These are phyloP conservation scores for Drosophila helvetica DNA, from an alignment of 2,888 invertebrate genomes.

Conservation along the genomic window DNA sequence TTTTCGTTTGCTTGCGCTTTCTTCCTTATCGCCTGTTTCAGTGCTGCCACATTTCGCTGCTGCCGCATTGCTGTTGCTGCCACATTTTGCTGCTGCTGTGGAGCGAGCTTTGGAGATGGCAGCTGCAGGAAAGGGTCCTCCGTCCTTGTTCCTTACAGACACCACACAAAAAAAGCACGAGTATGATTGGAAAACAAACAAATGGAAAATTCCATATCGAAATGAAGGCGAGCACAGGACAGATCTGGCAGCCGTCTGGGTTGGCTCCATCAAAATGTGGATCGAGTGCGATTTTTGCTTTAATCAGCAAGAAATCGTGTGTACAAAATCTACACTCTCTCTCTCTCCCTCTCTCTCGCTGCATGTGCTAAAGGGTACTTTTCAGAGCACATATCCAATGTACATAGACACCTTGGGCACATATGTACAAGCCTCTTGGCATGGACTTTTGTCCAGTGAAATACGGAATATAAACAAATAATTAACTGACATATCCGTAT, in stretches of 20 bases:
- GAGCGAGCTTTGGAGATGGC: constrained; percentile 14
- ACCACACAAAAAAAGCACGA: too few relatives aligned
- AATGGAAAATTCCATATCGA: background rate
- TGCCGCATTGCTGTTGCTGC: constrained; percentile 56
- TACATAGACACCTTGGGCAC: constrained; percentile 12
- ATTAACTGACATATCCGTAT: constrained; percentile 80
- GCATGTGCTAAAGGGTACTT: too few relatives aligned
- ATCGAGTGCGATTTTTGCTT: constrained; percentile 9
- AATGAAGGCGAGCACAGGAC: background rate
- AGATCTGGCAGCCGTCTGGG: constrained; percentile 3
- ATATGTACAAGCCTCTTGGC: constrained; percentile 3
- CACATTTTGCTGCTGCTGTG: constrained; percentile 31
- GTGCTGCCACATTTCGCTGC: constrained; percentile 61
- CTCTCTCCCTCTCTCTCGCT: too few relatives aligned
- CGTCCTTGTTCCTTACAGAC: background rate
- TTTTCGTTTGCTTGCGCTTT: constrained; percentile 67
- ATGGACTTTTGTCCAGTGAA: constrained; percentile 19
- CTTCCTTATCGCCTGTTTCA: constrained; percentile 75
- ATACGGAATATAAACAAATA: constrained; percentile 76
- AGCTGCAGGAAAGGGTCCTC: background rate
- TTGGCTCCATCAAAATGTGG: constrained; percentile 3
- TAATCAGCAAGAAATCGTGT: constrained; percentile 38
- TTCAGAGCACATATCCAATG: background rate
- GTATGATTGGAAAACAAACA: background rate
- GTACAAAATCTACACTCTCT: background rate